Percentiles rank a stretch among this genome's conserved stretches.
These are phyloP conservation scores for Colistium nudipinnis DNA, from an alignment of 2,113 vertebrate genomes.

Conservation along the genomic window DNA sequence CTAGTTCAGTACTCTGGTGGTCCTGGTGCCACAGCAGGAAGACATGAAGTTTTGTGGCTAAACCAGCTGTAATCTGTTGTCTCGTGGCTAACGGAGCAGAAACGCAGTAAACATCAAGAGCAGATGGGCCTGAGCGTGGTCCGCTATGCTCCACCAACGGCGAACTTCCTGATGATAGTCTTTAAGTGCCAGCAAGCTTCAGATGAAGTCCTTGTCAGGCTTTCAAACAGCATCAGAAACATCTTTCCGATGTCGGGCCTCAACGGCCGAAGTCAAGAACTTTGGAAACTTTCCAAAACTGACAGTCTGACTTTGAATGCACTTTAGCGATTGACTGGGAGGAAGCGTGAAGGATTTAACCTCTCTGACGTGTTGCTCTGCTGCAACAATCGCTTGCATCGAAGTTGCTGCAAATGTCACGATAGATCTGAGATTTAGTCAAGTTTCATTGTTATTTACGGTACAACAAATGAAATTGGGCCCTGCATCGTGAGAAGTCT, in stretches of 20 bases:
- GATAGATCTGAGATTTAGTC: neutral
- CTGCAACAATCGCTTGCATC: neutral
- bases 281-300: neutral
- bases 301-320: neutral
- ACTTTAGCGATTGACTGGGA: neutral
- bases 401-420: constrained; percentile 21
- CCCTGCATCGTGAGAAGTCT: neutral
- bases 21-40: constrained; percentile 31
- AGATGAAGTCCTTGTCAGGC: constrained; percentile 12
- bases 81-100: constrained; percentile 51
- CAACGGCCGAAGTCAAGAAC: neutral
- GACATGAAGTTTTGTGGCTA: constrained; percentile 31
- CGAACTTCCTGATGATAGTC: constrained; percentile 8
- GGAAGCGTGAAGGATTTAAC: neutral
- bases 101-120: constrained; percentile 16
- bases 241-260: neutral
- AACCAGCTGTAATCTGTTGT: constrained; percentile 53
- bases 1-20: constrained; percentile 29
- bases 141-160: too few species aligned
- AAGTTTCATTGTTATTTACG: neutral
- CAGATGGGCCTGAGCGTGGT: constrained; percentile 42
- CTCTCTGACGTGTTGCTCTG: neutral
- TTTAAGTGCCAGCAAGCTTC: constrained; percentile 4
- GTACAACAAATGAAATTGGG: neutral
- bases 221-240: constrained; percentile 13